Conservation (phyloP, 2,113 vertebrate species). For the human region DNA sequence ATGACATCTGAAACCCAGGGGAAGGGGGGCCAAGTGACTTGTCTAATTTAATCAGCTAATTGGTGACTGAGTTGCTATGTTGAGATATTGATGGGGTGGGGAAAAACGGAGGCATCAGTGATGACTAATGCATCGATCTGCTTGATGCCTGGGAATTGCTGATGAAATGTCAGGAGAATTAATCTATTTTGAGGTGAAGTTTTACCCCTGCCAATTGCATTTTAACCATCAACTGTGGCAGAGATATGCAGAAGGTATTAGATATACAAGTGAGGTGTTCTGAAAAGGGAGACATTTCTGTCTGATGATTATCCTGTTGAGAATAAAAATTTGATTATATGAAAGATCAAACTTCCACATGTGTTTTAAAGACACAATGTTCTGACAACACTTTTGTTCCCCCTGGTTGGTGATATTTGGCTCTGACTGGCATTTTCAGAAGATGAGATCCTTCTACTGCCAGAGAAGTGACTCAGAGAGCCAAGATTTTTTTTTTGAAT, state of each 20-base stretch:
- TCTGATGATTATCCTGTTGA: not conserved
- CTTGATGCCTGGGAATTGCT: not conserved
- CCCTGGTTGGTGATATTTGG: not conserved
- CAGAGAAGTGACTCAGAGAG: not conserved
- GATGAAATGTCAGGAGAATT: not conserved
- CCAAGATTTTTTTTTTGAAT: not conserved
- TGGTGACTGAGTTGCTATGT: not conserved
- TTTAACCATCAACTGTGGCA: not conserved
- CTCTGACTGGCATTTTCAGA: not conserved
- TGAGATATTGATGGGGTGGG: not conserved
- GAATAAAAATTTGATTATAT: not conserved
- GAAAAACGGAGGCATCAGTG: not conserved
- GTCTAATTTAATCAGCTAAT: not conserved
- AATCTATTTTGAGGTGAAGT: not conserved
- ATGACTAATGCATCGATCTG: not conserved
- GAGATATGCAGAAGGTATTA: not conserved
- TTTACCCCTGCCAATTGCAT: not conserved
- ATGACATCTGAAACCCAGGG: not conserved
- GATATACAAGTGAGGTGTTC: not conserved
- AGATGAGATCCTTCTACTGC: not conserved
- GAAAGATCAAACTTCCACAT: slow-evolving; percentile 1
- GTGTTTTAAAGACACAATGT: not conserved
- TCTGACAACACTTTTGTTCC: not conserved
- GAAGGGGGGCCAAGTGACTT: not conserved
- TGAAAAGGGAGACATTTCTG: not conserved